A percentile compares a stretch with the other conserved stretches of the same genome.
Evolutionary conservation across 2,888 invertebrate species (phyloP).

Genomic region (Strigamia maritima): DNA sequence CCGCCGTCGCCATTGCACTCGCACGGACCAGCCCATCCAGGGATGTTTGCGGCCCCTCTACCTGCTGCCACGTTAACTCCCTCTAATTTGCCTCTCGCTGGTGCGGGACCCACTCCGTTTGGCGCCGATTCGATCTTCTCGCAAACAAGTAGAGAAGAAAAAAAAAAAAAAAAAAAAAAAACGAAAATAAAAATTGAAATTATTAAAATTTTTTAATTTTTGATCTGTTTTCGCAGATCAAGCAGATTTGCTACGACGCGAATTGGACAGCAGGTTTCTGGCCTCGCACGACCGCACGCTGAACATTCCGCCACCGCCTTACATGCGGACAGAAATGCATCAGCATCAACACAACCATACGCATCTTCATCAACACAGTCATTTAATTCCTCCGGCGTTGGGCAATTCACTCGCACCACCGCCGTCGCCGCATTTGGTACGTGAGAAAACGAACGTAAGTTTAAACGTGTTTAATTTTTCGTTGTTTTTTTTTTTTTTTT

Average conservation of each 20-base stretch:
- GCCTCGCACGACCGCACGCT: constrained; percentile 62
- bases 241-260: constrained; percentile 75
- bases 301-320: constrained; percentile 58
- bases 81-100: constrained; percentile 42
- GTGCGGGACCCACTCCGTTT: constrained; percentile 44
- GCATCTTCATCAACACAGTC: constrained; percentile 70
- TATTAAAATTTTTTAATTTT: too few species aligned
- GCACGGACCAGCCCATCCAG: constrained; percentile 42
- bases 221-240: constrained; percentile 42
- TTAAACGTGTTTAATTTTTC: background rate
- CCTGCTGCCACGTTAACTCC: constrained; percentile 44
- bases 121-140: constrained; percentile 44
- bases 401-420: constrained; percentile 62
- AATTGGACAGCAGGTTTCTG: constrained; percentile 84
- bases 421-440: constrained; percentile 45
- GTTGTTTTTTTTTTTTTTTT: background rate
- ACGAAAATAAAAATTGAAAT: too few species aligned
- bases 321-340: constrained; percentile 79
- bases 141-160: constrained; percentile 43
- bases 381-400: constrained; percentile 53
- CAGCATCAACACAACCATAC: constrained; percentile 92
- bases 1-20: constrained; percentile 39
- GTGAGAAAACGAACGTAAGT: constrained; percentile 3
- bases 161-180: background rate
- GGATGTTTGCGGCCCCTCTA: constrained; percentile 45